Base-by-base conservation (phyloP, 64 coral and sea anemone species). In the Porites australiensis region DNA sequence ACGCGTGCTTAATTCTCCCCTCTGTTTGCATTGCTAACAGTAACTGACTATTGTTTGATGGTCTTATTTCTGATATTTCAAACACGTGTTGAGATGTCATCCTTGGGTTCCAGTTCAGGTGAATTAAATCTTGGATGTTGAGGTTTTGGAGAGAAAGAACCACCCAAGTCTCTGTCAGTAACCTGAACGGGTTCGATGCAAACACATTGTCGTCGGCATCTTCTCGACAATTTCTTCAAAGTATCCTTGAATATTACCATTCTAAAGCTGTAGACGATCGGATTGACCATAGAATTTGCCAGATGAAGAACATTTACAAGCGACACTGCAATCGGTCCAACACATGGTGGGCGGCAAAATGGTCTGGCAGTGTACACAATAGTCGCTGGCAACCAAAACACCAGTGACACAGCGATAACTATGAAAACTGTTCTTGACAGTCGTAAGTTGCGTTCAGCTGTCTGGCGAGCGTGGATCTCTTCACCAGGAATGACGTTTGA, bases 281-380 rank as follows among this genome's bases (percentile, higher is more conserved):
- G 77, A 79, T 79, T 79, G 7, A 79, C 51, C 77, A 79, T 58
- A 11, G 77, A 79, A 58, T 79, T 58, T 58, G 51, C 77, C 77
- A 79, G 10, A 10, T 58, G 52, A 1, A 79, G 19, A 79, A 3
- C 19, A 7, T 58, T 79, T 11, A 79, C 77, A 58, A 23, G 3
- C 12, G 2, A 4, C 51, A 23, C 6, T 11, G 23, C n/a, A 4
- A 11, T 7, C 4, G 51, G 51, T 1, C 48, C 11, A 77, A 77
- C 1, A 51, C 75, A 77, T 4, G 7, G 3, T 20, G 14, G 12
- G 12, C 54, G 7, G 75, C 75, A 77, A 14, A 77, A 77, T n/a
- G n/a, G 4, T 19, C 14, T 53, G 18, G 9, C 19, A 4, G 75
- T 53, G 18, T 51, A 77, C 18, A 77, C 75, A 53, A 19, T 19